Evolutionary conservation across 2,113 vertebrate genomes (phyloP).

Genomic region (Chloebia gouldiae): DNA sequence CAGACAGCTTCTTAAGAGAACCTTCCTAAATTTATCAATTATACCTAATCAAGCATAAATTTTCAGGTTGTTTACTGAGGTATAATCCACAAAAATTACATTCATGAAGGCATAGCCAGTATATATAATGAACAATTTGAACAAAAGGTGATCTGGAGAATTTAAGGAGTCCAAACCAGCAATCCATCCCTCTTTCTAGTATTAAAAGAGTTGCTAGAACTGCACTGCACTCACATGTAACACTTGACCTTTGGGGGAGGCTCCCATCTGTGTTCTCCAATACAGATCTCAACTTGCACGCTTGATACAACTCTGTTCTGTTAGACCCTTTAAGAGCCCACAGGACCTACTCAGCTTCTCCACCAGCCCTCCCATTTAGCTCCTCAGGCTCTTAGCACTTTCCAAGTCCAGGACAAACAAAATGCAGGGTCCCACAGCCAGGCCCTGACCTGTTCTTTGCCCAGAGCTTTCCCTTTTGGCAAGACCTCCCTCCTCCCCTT

Average conservation of each 20-base stretch:
- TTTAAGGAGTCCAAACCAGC: neutral
- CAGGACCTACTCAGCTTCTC: neutral
- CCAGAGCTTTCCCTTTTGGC: neutral
- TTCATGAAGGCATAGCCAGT: neutral
- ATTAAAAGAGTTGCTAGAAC: neutral
- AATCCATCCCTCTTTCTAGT: neutral
- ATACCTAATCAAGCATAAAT: neutral
- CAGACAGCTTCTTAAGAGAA: neutral
- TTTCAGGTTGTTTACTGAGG: neutral
- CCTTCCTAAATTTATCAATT: neutral
- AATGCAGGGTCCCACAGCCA: neutral
- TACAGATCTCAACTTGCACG: neutral
- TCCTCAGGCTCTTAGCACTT: neutral
- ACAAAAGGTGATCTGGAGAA: neutral
- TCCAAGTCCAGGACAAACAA: neutral
- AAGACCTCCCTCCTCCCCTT: neutral
- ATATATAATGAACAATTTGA: neutral
- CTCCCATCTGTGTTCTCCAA: neutral
- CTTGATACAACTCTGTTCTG: fast-evolving
- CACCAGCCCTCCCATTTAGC: neutral
- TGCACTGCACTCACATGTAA: fast-evolving
- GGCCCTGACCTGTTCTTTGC: neutral
- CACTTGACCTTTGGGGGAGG: neutral
- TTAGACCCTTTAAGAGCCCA: neutral
- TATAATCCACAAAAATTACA: neutral